Base-by-base conservation (phyloP, 2,113 vertebrate genomes). In the Hystrix brachyura region DNA sequence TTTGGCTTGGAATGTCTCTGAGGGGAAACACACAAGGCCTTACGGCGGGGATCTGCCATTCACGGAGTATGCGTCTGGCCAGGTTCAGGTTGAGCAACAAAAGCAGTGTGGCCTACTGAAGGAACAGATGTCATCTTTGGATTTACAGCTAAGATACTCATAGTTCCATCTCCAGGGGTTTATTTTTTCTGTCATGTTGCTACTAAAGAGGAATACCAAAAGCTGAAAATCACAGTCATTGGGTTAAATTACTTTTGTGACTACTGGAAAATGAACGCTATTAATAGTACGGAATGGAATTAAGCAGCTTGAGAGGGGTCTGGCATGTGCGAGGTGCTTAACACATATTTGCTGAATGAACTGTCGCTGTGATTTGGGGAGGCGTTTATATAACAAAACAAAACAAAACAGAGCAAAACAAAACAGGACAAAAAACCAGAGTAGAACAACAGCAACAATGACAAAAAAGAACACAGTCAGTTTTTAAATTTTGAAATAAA, bases 401-500 rank as follows among this genome's bases (percentile, higher is more conserved):
- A 62, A 48, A 23, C 38, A 76, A 29, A 48, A 3, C 9, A 32
- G 48, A 72, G 3, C 38, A 38, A 38, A 38, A 38, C 38, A 38
- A 38, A 38, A 38, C 38, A 25, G 38, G 38, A 72, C 23, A 48
- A 48, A 74, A 48, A 38, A 38, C 38, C 7, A 13, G 48, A 27
- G 25, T 2, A 48, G 21, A 74, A 74, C 23, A 27, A 25, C 5
- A 72, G 2, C 1, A 72, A 46, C 29, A n/a, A 69, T 7, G 57
- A 86, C 1, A 72, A 57, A 71, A 43, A 25, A 43, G 32, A 76
- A n/a, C 32, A 90, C 13, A 64, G 38, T 9, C 25, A 55, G 51
- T 43, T 76, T 85, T 83, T 53, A 79, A 79, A 57, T 95, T 95
- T 55, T 86, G 34, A 86, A 8, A 74, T 48, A 74, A 38, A 74